These are phyloP conservation scores for Apistogramma diplotaenia DNA, from an alignment of 2,113 vertebrate genomes.

Conservation along the genomic window DNA sequence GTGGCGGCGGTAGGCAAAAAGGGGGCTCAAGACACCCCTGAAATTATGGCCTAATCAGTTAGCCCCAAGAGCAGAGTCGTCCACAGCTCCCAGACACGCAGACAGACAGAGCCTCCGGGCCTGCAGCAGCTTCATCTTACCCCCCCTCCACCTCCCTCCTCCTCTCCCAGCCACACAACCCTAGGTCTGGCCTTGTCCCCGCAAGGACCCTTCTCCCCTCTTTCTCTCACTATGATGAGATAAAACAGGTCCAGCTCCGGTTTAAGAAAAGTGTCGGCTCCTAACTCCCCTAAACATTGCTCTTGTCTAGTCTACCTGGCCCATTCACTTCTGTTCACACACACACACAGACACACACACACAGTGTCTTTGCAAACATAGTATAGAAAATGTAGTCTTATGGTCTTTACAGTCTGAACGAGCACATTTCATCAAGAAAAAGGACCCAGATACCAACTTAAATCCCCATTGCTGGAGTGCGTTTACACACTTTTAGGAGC, in stretches of 20 bases:
- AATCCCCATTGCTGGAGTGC: neutral
- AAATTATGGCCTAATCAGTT: constrained; percentile 80
- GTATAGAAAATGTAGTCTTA: neutral
- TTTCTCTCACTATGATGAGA: constrained; percentile 55
- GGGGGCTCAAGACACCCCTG: constrained; percentile 57
- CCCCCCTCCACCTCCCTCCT: neutral
- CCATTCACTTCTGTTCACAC: constrained; percentile 1
- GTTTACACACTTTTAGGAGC: neutral
- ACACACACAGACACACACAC: neutral
- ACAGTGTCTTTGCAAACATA: neutral
- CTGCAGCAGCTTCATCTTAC: constrained; percentile 54
- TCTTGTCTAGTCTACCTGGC: constrained; percentile 45
- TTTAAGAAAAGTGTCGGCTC: constrained; percentile 59
- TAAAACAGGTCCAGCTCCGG: constrained; percentile 74
- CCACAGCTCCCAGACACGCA: constrained; percentile 33
- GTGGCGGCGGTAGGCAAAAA: constrained; percentile 40
- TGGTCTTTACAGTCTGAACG: neutral
- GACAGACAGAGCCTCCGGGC: constrained; percentile 44
- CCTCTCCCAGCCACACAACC: constrained; percentile 6
- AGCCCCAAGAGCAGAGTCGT: constrained; percentile 50
- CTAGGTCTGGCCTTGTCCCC: constrained; percentile 73
- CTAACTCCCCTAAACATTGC: constrained; percentile 40
- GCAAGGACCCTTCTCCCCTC: constrained; percentile 60
- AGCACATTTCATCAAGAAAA: neutral
- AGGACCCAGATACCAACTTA: neutral